Percentiles rank a stretch among this genome's conserved stretches.
Evolutionary conservation across 1,140 invertebrate genomes (phyloP).

Genomic region (Venustaconcha ellipsiformis): DNA sequence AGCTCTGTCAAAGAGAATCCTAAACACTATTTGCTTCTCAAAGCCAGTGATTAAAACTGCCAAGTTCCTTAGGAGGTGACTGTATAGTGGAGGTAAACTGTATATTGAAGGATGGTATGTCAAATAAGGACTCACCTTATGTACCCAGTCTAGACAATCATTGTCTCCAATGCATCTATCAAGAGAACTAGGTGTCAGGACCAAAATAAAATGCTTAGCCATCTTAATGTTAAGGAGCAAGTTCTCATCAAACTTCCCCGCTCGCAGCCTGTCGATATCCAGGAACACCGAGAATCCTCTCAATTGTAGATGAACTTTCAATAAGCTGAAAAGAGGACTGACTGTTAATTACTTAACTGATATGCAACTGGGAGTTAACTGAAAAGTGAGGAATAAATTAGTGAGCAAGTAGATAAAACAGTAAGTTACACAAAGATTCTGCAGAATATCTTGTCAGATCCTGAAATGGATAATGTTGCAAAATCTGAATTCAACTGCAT

Average conservation of each 20-base stretch:
- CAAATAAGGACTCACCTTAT: conserved; percentile 73
- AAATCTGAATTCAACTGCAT: too few relatives aligned
- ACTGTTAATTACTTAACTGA: background rate
- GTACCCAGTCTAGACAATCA: conserved; percentile 99
- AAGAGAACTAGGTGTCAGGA: conserved; percentile 93
- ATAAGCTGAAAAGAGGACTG: conserved; percentile 71
- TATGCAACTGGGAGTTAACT: too few relatives aligned
- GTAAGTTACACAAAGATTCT: too few relatives aligned
- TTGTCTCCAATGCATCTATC: conserved; percentile 93
- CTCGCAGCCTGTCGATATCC: conserved; percentile 65
- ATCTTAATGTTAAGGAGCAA: conserved; percentile 95
- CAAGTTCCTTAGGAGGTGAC: background rate
- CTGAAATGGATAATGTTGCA: too few relatives aligned
- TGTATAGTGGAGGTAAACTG: background rate
- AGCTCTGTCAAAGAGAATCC: background rate
- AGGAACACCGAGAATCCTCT: conserved; percentile 77
- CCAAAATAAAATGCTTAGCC: conserved; percentile 96
- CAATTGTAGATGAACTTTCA: conserved; percentile 92
- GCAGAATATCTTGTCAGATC: too few relatives aligned
- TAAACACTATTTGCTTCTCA: background rate
- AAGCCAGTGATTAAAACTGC: background rate
- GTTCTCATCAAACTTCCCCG: conserved; percentile 96
- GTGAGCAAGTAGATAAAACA: too few relatives aligned
- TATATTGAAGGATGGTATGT: background rate
- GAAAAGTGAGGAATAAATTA: too few relatives aligned